Percentiles rank a stretch among this genome's conserved stretches.
phyloP scores from a whole-genome alignment of 2,888 invertebrate species.

The Ectemnius cavifrons region DNA sequence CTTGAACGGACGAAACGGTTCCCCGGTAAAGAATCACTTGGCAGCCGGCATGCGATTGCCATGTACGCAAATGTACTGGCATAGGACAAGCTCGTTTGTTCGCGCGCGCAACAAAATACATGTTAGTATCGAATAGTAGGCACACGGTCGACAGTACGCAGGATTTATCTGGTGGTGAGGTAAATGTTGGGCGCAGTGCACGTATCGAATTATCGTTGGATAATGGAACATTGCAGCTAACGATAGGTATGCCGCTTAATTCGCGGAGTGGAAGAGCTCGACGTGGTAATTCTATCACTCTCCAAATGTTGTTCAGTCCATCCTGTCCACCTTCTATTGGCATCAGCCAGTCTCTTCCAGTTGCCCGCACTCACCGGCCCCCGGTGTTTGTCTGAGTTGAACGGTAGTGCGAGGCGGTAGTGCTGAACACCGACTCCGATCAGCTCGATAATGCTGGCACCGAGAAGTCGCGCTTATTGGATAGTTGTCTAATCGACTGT shows the following conservation, averaged over 20 bases:
- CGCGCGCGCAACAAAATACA: slow-evolving; percentile 9
- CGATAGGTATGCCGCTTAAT: neutral
- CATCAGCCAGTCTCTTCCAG: too few relatives aligned
- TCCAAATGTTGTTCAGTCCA: too few relatives aligned
- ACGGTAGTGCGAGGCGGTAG: neutral
- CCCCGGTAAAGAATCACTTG: slow-evolving; percentile 20
- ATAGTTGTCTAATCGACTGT: slow-evolving; percentile 50
- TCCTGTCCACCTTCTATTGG: too few relatives aligned
- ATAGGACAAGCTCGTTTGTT: slow-evolving; percentile 21
- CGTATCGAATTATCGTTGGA: too few relatives aligned
- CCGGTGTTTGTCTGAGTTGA: too few relatives aligned
- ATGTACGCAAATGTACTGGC: slow-evolving; percentile 17
- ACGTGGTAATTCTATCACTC: too few relatives aligned
- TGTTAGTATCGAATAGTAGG: too few relatives aligned
- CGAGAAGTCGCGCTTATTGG: slow-evolving; percentile 47
- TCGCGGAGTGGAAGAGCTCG: neutral
- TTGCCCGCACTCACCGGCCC: too few relatives aligned
- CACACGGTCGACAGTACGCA: too few relatives aligned
- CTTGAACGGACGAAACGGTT: slow-evolving; percentile 64
- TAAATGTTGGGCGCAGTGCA: too few relatives aligned
- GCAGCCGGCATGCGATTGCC: slow-evolving; percentile 10
- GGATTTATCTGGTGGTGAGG: too few relatives aligned
- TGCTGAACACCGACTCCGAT: slow-evolving; percentile 17
- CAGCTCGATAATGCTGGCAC: slow-evolving; percentile 37
- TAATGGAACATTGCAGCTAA: neutral